phyloP scores from a whole-genome alignment of 2,113 vertebrate species.

The Irena cyanogastra region DNA sequence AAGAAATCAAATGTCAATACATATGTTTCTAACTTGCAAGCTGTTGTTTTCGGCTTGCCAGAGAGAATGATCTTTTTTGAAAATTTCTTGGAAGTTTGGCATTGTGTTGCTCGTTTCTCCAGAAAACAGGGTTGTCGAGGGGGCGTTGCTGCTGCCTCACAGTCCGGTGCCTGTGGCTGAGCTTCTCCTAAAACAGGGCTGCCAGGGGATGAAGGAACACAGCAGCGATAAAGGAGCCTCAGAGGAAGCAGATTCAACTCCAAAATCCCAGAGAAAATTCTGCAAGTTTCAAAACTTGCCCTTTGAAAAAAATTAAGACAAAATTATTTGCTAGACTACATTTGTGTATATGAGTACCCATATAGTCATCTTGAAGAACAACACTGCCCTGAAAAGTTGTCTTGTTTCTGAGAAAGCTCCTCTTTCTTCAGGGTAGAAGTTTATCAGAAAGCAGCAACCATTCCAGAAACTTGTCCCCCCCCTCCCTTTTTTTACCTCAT shows the following conservation, averaged over 20 bases:
- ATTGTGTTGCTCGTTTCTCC: not conserved
- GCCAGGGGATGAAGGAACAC: not conserved
- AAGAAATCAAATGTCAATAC: slow-evolving; percentile 26
- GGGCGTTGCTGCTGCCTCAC: not conserved
- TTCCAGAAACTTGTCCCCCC: not conserved
- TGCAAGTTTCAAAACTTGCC: not conserved
- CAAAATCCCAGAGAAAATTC: not conserved
- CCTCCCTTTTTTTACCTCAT: accelerated
- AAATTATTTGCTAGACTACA: not conserved
- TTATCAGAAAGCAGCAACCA: not conserved
- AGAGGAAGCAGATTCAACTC: not conserved
- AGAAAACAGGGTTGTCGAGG: not conserved
- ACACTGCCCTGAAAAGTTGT: not conserved
- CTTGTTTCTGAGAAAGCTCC: not conserved
- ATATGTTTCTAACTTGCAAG: not conserved
- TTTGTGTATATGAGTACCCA: not conserved
- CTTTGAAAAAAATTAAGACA: not conserved
- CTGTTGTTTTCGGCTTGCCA: not conserved
- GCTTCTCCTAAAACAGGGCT: not conserved
- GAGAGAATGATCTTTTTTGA: not conserved
- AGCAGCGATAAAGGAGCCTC: not conserved
- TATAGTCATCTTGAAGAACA: not conserved
- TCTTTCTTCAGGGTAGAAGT: not conserved
- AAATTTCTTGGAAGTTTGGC: not conserved
- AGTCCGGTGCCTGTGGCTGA: not conserved